These are phyloP conservation scores for Orthosia gracilis DNA, from an alignment of 2,888 invertebrate species.

Conservation along the genomic window DNA sequence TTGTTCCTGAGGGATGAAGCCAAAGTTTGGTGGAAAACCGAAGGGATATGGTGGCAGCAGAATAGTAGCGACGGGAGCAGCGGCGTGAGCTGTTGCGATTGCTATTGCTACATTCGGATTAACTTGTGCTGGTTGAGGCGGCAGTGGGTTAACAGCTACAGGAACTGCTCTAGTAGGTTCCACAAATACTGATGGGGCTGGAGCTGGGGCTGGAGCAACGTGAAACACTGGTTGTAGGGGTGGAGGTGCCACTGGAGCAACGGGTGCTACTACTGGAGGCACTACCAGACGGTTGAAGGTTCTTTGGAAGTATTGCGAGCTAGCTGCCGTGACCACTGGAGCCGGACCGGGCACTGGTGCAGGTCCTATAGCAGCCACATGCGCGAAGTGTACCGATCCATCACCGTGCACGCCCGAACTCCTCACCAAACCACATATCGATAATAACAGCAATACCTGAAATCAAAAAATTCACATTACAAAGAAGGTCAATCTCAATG, in stretches of 20 bases:
- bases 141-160: slow-evolving; percentile 55
- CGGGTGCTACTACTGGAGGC: slow-evolving; percentile 66
- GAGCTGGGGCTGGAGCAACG: slow-evolving; percentile 69
- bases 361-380: slow-evolving; percentile 51
- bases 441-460: slow-evolving; percentile 78
- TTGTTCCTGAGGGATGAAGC: slow-evolving; percentile 78
- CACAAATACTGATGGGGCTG: slow-evolving; percentile 66
- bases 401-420: slow-evolving; percentile 79
- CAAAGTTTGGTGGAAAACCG: slow-evolving; percentile 82
- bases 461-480: slow-evolving; percentile 62
- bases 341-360: slow-evolving; percentile 72
- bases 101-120: slow-evolving; percentile 86
- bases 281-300: slow-evolving; percentile 91
- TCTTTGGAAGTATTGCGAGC: slow-evolving; percentile 93
- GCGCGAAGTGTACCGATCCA: slow-evolving; percentile 47
- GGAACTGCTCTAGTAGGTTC: slow-evolving; percentile 58
- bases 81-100: slow-evolving; percentile 86
- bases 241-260: slow-evolving; percentile 58
- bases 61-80: slow-evolving; percentile 86
- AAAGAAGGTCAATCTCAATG: slow-evolving; percentile 13
- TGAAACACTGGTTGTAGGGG: slow-evolving; percentile 65
- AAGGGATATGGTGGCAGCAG: slow-evolving; percentile 87
- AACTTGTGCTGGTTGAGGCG: slow-evolving; percentile 69
- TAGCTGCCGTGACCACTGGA: slow-evolving; percentile 92
- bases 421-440: slow-evolving; percentile 75